Evolutionary conservation across 2,888 invertebrate species (phyloP), one percentile per base, ranked within the genome.

Genomic region (Pyrrhia umbra): DNA sequence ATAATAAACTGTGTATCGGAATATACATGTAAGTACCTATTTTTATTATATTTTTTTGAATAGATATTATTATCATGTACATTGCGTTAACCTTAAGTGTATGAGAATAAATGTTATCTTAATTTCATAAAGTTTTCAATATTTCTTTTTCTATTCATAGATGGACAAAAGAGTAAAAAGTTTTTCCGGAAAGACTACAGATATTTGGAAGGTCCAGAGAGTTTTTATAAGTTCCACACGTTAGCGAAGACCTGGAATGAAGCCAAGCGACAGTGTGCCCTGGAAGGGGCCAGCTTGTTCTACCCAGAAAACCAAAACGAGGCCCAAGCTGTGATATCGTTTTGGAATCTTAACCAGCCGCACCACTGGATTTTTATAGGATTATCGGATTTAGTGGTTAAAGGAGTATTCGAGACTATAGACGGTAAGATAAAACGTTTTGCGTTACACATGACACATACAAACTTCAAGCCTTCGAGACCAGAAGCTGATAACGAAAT

Each of bases 211-310:
- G 67, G 63, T 0, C 77, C 85, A 6, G 51, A 84, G 5, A 85
- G 86, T 61, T 93, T 92, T 59, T 93, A 92, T 77, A 93, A 93
- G 78, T 81, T 92, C 21, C 90, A 92, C 51, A 90, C 89, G 0
- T 47, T 87, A 16, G 83, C 82, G 3, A 86, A 81, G 60, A 78
- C 75, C 6, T 93, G 92, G 92, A 42, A 76, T 5, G 86, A 88
- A 0, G 92, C 92, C 0, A 88, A 86, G 65, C 78, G 65, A 3
- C 72, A 67, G n/a, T 93, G 93, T 62, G 81, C 79, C 0, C 30
- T 79, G 21, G 92, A 93, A 77, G 92, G 92, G 0, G 88, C 90
- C 0, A 74, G 67, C 6, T 67, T 94, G 0, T 92, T 90, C 68
- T 90, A 90, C 27, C 90, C 93, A 2, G 85, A 87, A 13, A 82